Base-by-base conservation (phyloP, 1,140 invertebrate genomes). In the Papilio glaucus region DNA sequence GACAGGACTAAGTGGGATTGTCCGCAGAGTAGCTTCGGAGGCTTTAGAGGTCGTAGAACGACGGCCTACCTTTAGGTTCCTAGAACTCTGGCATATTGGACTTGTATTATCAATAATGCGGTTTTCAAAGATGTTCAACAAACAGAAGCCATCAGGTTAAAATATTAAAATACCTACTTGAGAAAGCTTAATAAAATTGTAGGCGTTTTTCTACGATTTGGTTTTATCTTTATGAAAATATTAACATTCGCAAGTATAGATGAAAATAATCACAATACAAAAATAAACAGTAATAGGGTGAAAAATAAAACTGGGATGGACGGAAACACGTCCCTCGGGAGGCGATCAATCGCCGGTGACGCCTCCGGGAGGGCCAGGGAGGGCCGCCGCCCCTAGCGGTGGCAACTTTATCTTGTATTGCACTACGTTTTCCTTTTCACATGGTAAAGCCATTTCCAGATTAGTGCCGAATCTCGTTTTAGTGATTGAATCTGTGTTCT, bases 341-440 rank as follows among this genome's bases (percentile, higher is more conserved):
- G 79, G 72, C 69, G 79, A 81, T 81, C 79, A 81, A 81, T 81
- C 77, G 79, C 75, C 67, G 73, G 49, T 21, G 49, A 57, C 49
- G 49, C 45, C 45, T 53, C 45, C 45, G 45, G 45, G 18, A 7
- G 4, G 4, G 15, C 29, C 29, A 6, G 8, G 45, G 18, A 18
- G 45, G 45, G 45, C 21, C 15, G 18, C 18, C 45, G 45, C 49
- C 49, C 49, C 12, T 57, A 18, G 1, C 49, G 9, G 10, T 24
- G 24, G 21, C 49, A 24, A 57, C 49, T 57, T 10, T 57, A 57
- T 57, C 42, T n/a, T 15, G 42, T 12, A 57, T 18, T 18, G 18
- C 21, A 26, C 49, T 24, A 24, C 18, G 21, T 57, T 57, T 57
- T 57, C 3, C 49, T 57, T 57, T 12, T 57, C 49, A 57, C 49